These are phyloP conservation scores for Subacronicta megacephala DNA, from an alignment of 2,888 invertebrate species.

Conservation along the genomic window DNA sequence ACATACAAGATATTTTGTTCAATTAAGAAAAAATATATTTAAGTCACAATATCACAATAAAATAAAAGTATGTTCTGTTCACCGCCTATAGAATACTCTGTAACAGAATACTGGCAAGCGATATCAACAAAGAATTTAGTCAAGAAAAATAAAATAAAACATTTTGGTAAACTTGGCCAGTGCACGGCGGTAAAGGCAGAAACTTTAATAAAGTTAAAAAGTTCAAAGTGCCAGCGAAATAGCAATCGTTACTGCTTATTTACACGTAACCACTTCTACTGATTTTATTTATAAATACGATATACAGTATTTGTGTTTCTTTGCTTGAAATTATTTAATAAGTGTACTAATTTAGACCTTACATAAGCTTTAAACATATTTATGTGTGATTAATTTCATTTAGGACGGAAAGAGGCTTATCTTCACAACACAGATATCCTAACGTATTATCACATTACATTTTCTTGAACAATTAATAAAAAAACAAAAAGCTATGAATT, in stretches of 20 bases:
- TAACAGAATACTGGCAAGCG: constrained; percentile 36
- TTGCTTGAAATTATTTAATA: background rate
- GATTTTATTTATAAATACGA: background rate
- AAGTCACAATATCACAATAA: background rate
- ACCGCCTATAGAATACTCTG: constrained; percentile 13
- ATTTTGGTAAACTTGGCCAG: constrained; percentile 41
- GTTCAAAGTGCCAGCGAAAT: constrained; percentile 41
- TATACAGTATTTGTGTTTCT: background rate
- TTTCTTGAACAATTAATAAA: no score
- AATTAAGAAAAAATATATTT: background rate
- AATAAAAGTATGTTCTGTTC: background rate
- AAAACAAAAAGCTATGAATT: no score
- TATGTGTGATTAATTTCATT: no score
- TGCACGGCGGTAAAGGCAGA: constrained; percentile 37
- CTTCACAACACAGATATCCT: no score
- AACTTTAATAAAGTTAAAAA: constrained; percentile 55
- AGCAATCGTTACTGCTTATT: constrained; percentile 20
- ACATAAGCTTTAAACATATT: no score
- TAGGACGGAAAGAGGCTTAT: no score
- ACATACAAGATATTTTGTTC: no score
- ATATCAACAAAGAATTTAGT: constrained; percentile 46
- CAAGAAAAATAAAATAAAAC: constrained; percentile 40
- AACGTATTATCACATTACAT: no score
- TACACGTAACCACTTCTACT: constrained; percentile 13
- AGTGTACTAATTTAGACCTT: no score